Conservation (phyloP, 2,113 vertebrate species). For the Tychaedon coryphoeus region DNA sequence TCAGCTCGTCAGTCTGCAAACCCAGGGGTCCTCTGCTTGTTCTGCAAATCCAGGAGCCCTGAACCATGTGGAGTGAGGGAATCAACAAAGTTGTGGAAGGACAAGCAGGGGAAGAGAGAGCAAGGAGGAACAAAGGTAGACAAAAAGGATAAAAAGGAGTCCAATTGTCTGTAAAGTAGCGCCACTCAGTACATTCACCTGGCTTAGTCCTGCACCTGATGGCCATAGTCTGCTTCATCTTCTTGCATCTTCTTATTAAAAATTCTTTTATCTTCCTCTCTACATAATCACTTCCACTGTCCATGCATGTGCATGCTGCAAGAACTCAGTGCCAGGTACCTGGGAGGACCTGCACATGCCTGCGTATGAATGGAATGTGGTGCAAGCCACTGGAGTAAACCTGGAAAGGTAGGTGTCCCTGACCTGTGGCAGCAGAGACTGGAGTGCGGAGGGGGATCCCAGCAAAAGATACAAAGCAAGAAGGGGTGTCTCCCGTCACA, state of each 20-base stretch:
- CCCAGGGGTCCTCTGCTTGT: accelerated
- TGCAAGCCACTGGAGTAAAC: not conserved
- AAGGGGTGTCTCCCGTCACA: not conserved
- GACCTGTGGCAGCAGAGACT: no score
- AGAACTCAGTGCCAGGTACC: not conserved
- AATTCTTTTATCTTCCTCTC: not conserved
- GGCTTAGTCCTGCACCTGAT: not conserved
- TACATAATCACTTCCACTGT: no score
- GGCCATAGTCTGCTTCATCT: not conserved
- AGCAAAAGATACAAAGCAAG: not conserved
- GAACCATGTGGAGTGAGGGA: not conserved
- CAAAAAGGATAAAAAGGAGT: not conserved
- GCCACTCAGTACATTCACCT: not conserved
- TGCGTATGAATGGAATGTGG: not conserved
- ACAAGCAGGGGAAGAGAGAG: not conserved
- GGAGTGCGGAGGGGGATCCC: not conserved
- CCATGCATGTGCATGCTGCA: accelerated
- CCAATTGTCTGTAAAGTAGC: accelerated
- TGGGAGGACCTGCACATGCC: not conserved
- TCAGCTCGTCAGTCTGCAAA: not conserved
- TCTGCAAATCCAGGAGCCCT: not conserved
- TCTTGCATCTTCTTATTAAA: not conserved
- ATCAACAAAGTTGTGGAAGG: accelerated
- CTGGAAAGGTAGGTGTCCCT: not conserved
- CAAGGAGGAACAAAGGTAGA: not conserved